Percentiles rank a stretch among this genome's conserved stretches.
Conservation (phyloP, 2,113 vertebrate species). For the Phyllostomus discolor region DNA sequence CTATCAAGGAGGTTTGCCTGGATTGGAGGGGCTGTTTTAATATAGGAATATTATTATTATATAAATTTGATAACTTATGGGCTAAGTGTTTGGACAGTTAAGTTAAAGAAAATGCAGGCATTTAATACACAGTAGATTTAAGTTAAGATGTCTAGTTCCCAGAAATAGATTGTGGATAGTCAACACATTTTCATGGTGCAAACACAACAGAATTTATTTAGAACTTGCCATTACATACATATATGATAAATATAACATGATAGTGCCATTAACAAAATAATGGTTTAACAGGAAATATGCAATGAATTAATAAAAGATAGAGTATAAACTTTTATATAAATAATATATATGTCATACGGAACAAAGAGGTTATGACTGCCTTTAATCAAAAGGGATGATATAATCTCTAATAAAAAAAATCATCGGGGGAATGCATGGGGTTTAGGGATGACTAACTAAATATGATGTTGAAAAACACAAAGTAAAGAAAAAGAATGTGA, state of each 20-base stretch:
- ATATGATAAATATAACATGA: background rate
- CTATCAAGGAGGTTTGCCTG: background rate
- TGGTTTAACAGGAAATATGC: background rate
- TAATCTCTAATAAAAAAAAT: background rate
- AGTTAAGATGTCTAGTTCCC: background rate
- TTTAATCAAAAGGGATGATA: background rate
- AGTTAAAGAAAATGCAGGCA: background rate
- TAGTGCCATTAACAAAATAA: background rate
- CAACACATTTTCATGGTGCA: background rate
- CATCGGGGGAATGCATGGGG: background rate
- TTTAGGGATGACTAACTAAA: background rate
- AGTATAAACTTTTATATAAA: background rate
- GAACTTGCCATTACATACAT: background rate
- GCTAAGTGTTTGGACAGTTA: background rate
- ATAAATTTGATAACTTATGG: background rate
- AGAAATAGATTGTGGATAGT: background rate
- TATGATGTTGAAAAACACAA: background rate
- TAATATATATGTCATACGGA: background rate
- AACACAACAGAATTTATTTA: background rate
- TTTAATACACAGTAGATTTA: background rate
- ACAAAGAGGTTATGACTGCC: background rate
- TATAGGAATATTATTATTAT: background rate
- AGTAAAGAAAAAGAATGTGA: background rate
- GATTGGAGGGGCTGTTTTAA: background rate
- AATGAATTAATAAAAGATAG: background rate